Percentiles rank a stretch among this genome's conserved stretches.
phyloP scores from a whole-genome alignment of 2,113 vertebrate species.

The Podarcis muralis region DNA sequence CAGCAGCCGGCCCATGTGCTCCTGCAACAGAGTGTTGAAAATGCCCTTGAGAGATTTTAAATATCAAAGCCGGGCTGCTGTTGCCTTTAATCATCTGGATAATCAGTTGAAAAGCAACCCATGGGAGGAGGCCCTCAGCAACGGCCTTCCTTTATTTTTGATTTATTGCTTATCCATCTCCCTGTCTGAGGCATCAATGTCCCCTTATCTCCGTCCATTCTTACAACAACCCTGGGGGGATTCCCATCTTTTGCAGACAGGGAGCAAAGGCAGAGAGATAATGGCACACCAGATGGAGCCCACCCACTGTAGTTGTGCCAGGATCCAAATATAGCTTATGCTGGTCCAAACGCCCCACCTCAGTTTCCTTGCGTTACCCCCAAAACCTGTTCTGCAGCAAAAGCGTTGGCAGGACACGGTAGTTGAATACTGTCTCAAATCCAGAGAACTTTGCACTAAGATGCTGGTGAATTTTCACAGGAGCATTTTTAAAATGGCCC shows the following conservation, averaged over 20 bases:
- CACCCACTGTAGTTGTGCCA: background rate
- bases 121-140: background rate
- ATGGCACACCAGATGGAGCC: background rate
- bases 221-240: background rate
- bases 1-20: background rate
- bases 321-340: no score
- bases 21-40: background rate
- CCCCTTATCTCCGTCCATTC: background rate
- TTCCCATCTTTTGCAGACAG: background rate
- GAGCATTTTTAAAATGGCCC: no score
- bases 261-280: background rate
- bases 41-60: background rate
- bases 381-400: no score
- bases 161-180: background rate
- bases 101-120: conserved; percentile 3
- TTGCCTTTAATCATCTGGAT: background rate
- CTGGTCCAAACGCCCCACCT: no score
- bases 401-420: no score
- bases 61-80: conserved; percentile 11
- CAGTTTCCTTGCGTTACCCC: no score
- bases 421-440: no score
- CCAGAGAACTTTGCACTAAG: no score
- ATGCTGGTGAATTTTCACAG: no score
- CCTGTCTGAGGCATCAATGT: background rate
- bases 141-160: background rate